These are phyloP conservation scores for Cyclargus thomasi DNA, from an alignment of 1,140 invertebrate genomes.

Conservation along the genomic window DNA sequence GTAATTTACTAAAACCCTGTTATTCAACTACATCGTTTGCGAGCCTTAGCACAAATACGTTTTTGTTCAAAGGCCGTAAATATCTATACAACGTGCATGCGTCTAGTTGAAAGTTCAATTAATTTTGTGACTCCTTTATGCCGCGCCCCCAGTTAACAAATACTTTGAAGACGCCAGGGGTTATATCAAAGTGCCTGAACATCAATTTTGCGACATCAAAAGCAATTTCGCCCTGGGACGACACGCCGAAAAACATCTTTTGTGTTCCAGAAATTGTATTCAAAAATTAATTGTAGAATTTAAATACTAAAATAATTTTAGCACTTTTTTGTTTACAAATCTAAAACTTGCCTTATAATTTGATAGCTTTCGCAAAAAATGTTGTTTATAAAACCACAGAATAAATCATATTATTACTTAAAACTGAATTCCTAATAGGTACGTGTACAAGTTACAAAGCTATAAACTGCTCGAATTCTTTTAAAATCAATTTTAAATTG, in stretches of 20 bases:
- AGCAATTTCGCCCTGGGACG: background rate
- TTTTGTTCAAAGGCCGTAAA: background rate
- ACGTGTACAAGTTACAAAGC: no score
- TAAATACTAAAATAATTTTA: background rate
- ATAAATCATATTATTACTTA: no score
- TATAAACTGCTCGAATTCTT: no score
- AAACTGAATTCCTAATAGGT: no score
- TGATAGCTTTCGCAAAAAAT: no score
- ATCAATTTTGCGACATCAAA: slow-evolving; percentile 3
- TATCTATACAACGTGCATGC: background rate
- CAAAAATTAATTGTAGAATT: background rate
- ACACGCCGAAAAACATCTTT: background rate
- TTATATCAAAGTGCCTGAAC: background rate
- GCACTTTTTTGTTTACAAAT: no score
- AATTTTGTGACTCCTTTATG: background rate
- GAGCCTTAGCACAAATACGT: no score
- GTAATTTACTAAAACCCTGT: no score
- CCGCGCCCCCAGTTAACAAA: background rate
- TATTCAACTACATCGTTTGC: no score
- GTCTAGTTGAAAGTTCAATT: background rate
- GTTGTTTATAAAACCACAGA: no score
- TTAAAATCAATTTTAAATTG: no score
- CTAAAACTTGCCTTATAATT: no score
- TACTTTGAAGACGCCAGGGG: background rate
- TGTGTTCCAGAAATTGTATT: background rate